Percentiles rank a stretch among this genome's conserved stretches.
Evolutionary conservation across 2,888 invertebrate genomes (phyloP).

Genomic region (Cheilosia variabilis): DNA sequence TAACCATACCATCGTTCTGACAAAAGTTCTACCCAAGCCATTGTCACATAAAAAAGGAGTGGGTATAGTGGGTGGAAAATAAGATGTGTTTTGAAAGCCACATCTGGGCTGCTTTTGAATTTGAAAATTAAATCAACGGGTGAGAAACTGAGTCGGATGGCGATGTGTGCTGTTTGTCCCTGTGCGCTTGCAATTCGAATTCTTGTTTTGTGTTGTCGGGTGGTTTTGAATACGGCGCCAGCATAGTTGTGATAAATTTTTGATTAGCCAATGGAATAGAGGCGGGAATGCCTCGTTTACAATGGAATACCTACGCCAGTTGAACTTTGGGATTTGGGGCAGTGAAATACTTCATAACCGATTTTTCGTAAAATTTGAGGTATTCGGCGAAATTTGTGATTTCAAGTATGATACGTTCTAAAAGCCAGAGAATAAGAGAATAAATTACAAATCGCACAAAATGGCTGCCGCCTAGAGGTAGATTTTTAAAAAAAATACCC

Average conservation of each 20-base stretch:
- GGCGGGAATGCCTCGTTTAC: neutral
- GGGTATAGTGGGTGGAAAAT: neutral
- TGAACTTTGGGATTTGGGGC: no score
- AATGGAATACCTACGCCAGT: no score
- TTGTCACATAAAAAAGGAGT: no score
- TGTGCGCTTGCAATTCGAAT: conserved; percentile 1
- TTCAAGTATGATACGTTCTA: no score
- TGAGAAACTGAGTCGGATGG: conserved; percentile 8
- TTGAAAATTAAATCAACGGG: conserved; percentile 39
- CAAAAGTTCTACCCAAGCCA: neutral
- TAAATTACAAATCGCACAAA: no score
- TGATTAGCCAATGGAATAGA: conserved; percentile 45
- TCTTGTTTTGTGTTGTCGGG: conserved; percentile 3
- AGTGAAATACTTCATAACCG: no score
- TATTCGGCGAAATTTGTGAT: no score
- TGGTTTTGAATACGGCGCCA: conserved; percentile 5
- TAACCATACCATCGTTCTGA: conserved; percentile 16
- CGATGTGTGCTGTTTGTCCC: neutral
- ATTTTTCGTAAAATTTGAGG: no score
- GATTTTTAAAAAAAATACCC: no score
- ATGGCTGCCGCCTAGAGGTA: no score
- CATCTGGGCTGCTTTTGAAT: conserved; percentile 28
- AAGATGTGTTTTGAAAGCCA: conserved; percentile 14
- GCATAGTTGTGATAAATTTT: conserved; percentile 26
- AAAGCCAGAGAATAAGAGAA: no score